Conservation (phyloP, 2,113 vertebrate genomes). For the Oryzias javanicus region DNA sequence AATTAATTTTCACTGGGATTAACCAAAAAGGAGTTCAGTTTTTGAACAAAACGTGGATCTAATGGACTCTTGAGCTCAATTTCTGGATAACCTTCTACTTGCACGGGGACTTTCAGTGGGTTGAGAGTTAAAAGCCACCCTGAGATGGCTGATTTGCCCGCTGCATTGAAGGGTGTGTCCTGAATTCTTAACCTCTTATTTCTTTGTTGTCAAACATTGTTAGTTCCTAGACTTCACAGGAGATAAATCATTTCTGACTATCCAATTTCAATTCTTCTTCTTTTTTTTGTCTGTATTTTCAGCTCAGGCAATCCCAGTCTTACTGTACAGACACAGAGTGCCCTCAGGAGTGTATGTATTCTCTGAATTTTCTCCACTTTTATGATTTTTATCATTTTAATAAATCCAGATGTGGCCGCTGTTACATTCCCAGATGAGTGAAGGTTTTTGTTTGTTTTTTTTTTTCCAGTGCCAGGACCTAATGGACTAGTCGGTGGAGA, state of each 20-base stretch:
- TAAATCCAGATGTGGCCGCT: not conserved
- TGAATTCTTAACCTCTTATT: slow-evolving; percentile 11
- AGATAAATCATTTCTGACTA: too few species aligned
- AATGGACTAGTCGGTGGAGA: slow-evolving; percentile 71
- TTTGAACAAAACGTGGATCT: not conserved
- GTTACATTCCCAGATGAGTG: slow-evolving; percentile 3
- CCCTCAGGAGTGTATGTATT: slow-evolving; percentile 91
- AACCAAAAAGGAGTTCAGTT: not conserved
- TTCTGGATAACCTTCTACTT: slow-evolving; percentile 30
- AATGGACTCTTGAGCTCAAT: not conserved
- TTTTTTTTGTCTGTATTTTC: slow-evolving; percentile 65
- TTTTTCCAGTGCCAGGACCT: slow-evolving; percentile 87
- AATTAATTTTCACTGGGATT: not conserved
- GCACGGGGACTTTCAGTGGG: slow-evolving; percentile 26
- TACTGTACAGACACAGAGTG: slow-evolving; percentile 98
- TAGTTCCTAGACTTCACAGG: too few species aligned
- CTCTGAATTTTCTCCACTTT: not conserved
- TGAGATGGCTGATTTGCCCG: slow-evolving; percentile 18
- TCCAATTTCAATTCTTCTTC: too few species aligned
- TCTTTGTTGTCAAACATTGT: not conserved
- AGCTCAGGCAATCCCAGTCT: slow-evolving; percentile 96
- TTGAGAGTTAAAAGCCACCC: slow-evolving; percentile 1
- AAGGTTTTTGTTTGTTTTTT: slow-evolving; percentile 28
- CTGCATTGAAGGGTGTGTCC: slow-evolving; percentile 27
- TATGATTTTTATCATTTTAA: not conserved